A percentile compares a stretch with the other conserved stretches of the same genome.
These are phyloP conservation scores for Escarpia spicata DNA, from an alignment of 2,888 invertebrate genomes.

Conservation along the genomic window DNA sequence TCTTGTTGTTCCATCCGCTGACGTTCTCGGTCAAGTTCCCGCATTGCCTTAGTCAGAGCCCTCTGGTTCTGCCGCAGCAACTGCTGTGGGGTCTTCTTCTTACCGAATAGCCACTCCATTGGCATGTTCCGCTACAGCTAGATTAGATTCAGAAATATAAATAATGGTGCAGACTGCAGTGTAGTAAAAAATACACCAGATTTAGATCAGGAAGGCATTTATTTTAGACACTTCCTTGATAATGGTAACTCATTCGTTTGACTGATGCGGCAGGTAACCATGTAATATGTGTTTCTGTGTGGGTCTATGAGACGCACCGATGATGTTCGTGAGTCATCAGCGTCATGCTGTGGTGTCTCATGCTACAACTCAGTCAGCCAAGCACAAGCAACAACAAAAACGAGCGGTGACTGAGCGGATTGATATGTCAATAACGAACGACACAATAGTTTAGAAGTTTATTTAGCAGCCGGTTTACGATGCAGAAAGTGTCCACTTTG, in stretches of 20 bases:
- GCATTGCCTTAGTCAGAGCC: conserved; percentile 96
- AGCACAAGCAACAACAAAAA: too few species aligned
- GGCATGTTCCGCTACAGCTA: conserved; percentile 40
- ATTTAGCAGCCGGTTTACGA: not conserved
- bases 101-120: conserved; percentile 82
- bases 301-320: not conserved
- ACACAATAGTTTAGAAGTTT: not conserved
- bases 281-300: not conserved
- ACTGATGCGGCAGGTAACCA: not conserved
- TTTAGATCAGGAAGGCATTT: not conserved
- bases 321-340: not conserved
- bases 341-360: not conserved
- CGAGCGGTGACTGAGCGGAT: not conserved
- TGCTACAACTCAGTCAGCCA: not conserved
- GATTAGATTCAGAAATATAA: not conserved
- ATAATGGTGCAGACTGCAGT: not conserved
- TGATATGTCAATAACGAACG: not conserved
- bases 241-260: not conserved
- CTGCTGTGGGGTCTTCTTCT: conserved; percentile 95
- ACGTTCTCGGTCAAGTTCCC: conserved; percentile 91
- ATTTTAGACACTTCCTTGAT: not conserved
- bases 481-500: not conserved
- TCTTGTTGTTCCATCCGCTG: conserved; percentile 98
- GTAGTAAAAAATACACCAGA: too few species aligned
- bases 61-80: conserved; percentile 98